A percentile compares a stretch with the other conserved stretches of the same genome.
These are phyloP conservation scores for Macrosoma leucophasiata DNA, from an alignment of 2,888 invertebrate genomes.

Conservation along the genomic window DNA sequence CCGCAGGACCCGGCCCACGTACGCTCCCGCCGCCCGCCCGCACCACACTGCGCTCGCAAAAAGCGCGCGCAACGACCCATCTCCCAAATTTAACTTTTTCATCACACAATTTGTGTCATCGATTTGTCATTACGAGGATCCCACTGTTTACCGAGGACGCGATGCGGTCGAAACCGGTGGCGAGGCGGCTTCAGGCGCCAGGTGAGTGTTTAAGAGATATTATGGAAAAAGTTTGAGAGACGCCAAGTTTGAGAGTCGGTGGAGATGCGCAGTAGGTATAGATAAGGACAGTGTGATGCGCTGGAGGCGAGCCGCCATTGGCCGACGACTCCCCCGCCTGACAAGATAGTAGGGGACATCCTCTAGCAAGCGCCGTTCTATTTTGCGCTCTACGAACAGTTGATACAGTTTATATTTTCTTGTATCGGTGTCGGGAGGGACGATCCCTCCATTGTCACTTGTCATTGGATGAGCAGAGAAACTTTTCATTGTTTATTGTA, in stretches of 20 bases:
- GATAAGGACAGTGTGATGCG: constrained; percentile 67
- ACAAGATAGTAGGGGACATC: constrained; percentile 73
- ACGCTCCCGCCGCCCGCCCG: constrained; percentile 54
- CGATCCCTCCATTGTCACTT: constrained; percentile 66
- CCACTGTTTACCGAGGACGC: constrained; percentile 50
- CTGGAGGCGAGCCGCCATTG: constrained; percentile 52
- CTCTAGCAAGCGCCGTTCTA: constrained; percentile 39
- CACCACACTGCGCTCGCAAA: constrained; percentile 47
- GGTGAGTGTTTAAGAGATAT: constrained; percentile 62
- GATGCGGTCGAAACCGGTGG: constrained; percentile 84
- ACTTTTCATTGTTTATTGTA: constrained; percentile 64
- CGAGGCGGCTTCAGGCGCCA: constrained; percentile 81
- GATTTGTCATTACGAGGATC: constrained; percentile 54
- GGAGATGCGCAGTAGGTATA: constrained; percentile 61
- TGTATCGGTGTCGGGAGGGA: constrained; percentile 46
- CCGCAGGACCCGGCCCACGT: constrained; percentile 46
- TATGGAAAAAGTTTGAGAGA: not conserved
- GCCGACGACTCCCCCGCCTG: constrained; percentile 67
- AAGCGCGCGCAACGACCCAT: constrained; percentile 35
- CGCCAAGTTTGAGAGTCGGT: constrained; percentile 12
- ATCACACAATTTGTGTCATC: constrained; percentile 40
- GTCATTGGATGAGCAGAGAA: constrained; percentile 69
- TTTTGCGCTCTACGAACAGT: constrained; percentile 27
- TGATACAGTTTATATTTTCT: constrained; percentile 37
- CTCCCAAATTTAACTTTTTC: constrained; percentile 44